Percentiles rank a stretch among this genome's conserved stretches.
Evolutionary conservation across 2,113 vertebrate genomes (phyloP).

Genomic region (Zapornia atra): DNA sequence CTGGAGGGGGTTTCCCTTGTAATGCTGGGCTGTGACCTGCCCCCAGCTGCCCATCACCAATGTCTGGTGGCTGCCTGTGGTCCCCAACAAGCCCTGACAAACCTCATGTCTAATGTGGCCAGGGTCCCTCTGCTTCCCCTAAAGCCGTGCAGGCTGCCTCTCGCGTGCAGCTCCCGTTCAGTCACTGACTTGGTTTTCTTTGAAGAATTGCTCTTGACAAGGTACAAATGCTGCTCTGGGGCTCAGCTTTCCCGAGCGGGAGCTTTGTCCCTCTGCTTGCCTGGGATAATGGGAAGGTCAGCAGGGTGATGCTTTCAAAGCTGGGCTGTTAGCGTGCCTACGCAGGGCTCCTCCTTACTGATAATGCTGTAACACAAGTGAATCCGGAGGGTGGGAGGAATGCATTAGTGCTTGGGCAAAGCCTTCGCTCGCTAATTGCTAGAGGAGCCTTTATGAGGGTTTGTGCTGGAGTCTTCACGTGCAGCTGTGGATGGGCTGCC

Average conservation of each 20-base stretch:
- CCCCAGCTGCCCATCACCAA: background rate
- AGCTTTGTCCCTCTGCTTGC: background rate
- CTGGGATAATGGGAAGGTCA: background rate
- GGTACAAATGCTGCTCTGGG: background rate
- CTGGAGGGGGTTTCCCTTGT: background rate
- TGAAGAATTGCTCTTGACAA: background rate
- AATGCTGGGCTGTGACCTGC: background rate
- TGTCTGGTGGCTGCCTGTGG: background rate
- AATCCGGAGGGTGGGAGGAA: background rate
- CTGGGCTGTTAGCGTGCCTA: background rate
- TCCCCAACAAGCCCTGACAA: background rate
- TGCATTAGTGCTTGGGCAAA: background rate
- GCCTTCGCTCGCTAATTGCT: background rate
- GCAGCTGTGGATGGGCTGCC: background rate
- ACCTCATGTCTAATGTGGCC: background rate
- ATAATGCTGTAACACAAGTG: background rate
- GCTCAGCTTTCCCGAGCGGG: background rate
- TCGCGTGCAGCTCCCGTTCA: rapidly evolving
- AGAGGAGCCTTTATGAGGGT: background rate
- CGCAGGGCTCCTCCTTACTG: background rate
- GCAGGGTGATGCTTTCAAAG: background rate
- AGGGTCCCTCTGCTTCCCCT: background rate
- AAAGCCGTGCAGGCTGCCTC: background rate
- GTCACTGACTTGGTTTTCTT: background rate
- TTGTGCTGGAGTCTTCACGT: rapidly evolving